phyloP scores from a whole-genome alignment of 2,888 invertebrate species.

The Eurytoma adleriae region DNA sequence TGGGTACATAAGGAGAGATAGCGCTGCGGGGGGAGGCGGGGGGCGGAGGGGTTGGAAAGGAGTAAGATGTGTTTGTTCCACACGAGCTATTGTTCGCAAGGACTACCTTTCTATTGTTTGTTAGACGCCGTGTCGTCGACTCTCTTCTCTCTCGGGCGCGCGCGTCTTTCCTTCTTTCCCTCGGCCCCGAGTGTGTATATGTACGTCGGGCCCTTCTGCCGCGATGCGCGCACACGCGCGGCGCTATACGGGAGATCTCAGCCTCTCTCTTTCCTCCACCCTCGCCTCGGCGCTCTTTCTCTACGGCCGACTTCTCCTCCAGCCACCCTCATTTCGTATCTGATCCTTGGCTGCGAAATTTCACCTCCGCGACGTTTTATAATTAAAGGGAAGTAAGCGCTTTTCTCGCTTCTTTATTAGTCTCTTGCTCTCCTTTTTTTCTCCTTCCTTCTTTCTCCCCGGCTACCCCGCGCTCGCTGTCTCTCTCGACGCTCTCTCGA shows the following conservation, averaged over 20 bases:
- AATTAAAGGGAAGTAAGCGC: constrained; percentile 58
- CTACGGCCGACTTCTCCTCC: constrained; percentile 18
- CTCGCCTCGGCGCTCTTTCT: neutral
- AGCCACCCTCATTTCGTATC: constrained; percentile 48
- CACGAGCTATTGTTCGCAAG: constrained; percentile 73
- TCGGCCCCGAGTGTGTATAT: neutral
- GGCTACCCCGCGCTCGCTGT: neutral
- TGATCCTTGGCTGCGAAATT: constrained; percentile 50
- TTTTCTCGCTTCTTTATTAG: constrained; percentile 55
- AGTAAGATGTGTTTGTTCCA: constrained; percentile 74
- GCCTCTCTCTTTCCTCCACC: constrained; percentile 10
- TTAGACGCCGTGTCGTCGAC: constrained; percentile 65
- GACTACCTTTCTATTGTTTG: constrained; percentile 74
- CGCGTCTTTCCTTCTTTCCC: constrained; percentile 41
- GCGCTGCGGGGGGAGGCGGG: constrained; percentile 3
- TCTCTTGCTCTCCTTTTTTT: constrained; percentile 14
- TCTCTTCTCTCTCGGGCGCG: constrained; percentile 28
- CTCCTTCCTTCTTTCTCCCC: constrained; percentile 1
- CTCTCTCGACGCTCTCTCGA: neutral
- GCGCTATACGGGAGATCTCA: neutral
- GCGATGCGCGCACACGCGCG: neutral
- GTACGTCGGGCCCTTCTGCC: constrained; percentile 21
- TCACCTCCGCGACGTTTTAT: constrained; percentile 55
- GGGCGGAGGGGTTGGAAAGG: constrained; percentile 30
- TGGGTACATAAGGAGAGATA: constrained; percentile 11